Base-by-base conservation (phyloP, 1,140 invertebrate species). In the Oreohelix idahoensis region DNA sequence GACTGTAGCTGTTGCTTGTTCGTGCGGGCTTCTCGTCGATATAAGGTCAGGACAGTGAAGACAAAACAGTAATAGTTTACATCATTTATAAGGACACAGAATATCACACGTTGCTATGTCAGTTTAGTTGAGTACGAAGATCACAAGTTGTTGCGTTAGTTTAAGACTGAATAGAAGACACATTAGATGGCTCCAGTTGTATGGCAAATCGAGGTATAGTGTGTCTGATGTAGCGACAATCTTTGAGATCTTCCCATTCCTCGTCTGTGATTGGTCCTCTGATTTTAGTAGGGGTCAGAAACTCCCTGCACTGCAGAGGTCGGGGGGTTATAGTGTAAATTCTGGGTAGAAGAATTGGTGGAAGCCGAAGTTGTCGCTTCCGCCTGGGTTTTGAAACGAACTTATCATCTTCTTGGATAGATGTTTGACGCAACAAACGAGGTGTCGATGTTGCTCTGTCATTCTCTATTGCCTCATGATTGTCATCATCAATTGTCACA, bases 201-300 rank as follows among this genome's bases (percentile, higher is more conserved):
- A 81, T 0, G 42, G 63, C 1, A 36, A 71, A 71, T 15, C 71
- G 15, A 36, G 79, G 79, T 23, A 58, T 2, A 2, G 35, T 71
- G 1, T 73, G 84, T n/a, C 87, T 66, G 20, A 88, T 69, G 51
- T 88, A 88, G 42, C 87, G 81, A 76, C 87, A 88, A 35, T 87
- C 83, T 71, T 86, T 79, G 2, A 88, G 76, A 17, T 88, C 87
- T 15, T 88, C 87, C 87, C 87, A 88, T 58, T 87, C 86, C n/a
- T 84, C 84, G 42, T 88, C 87, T 5, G 84, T 80, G 8, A 88
- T 79, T 0, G 86, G 81, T n/a, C 77, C 73, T 15, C 83, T 73
- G 29, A 81, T 63, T 4, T 76, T 39, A 1, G 83, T 70, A 13
- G 84, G 71, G 51, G 77, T 80, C 17, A 66, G 38, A 36, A 85